These are phyloP conservation scores for Tetramorium simillimum DNA, from an alignment of 1,140 invertebrate species.

Conservation along the genomic window DNA sequence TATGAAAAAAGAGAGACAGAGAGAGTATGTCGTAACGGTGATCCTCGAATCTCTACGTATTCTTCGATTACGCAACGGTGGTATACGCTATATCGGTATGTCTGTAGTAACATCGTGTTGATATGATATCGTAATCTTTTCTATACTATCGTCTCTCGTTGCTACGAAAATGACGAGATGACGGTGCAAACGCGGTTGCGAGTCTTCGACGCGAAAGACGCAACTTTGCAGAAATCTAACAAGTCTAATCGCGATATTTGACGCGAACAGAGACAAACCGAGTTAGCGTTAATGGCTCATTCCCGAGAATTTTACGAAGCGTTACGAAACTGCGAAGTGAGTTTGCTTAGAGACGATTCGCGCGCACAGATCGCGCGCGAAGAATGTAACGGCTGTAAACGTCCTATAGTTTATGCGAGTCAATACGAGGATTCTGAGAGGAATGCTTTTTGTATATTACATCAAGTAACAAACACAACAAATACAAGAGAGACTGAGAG, in stretches of 20 bases:
- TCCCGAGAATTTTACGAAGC: constrained; percentile 30
- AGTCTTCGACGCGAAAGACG: neutral
- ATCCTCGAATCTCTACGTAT: constrained; percentile 33
- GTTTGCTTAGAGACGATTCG: constrained; percentile 11
- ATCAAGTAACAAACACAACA: constrained; percentile 13
- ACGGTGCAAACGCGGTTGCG: neutral
- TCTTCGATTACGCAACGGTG: constrained; percentile 3
- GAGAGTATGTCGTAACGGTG: neutral
- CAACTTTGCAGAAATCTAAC: neutral
- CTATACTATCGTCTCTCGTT: neutral
- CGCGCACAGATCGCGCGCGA: neutral
- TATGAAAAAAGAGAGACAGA: neutral
- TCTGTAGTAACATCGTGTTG: neutral
- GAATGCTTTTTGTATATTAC: constrained; percentile 50
- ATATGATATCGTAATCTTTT: neutral
- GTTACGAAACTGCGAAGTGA: neutral
- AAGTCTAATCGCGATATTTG: neutral
- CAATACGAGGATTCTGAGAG: constrained; percentile 12
- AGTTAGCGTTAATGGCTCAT: constrained; percentile 4
- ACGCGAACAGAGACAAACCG: neutral
- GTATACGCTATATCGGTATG: neutral
- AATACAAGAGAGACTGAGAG: constrained; percentile 30
- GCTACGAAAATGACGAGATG: neutral
- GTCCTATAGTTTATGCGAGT: constrained; percentile 19
- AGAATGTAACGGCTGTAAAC: constrained; percentile 25